Base-by-base conservation (phyloP, 2,888 invertebrate species). In the Chirona hameri region DNA sequence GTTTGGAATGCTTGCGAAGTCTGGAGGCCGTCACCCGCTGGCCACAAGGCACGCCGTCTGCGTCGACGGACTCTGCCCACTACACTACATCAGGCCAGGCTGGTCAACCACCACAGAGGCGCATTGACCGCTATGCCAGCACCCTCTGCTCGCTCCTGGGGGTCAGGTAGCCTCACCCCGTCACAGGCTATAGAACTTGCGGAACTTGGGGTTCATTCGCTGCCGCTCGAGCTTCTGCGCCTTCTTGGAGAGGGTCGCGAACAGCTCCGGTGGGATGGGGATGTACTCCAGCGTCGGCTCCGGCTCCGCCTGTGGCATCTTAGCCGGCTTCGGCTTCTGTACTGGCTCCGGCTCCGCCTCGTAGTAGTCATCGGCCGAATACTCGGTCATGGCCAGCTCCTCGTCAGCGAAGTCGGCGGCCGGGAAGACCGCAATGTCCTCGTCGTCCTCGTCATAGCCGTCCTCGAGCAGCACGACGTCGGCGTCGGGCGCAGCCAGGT, bases 121-220 rank as follows among this genome's bases (percentile, higher is more conserved):
- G 12, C n/a, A n/a, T n/a, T n/a, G n/a, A n/a, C n/a, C n/a, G n/a
- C 48, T 12, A 48, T 12, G 48, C 48, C 12, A 48, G 12, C 48
- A 10, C 12, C 12, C 12, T 48, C 7, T 48, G 9, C 9, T 7
- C 12, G 9, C 12, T 48, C 48, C 48, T 48, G 48, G 48, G 7
- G 48, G 12, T 48, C 48, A 48, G 48, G 48, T 48, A 7, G 7
- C 9, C n/a, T 12, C 48, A 12, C 48, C 9, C 7, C 57, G 27
- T 39, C 39, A 76, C 76, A 76, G 76, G 18, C 39, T 76, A 29
- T 76, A 76, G 76, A 31, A 29, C 39, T 76, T 76, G 24, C 76
- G 31, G 39, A 76, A 76, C 39, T 76, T 76, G 18, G 76, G 76
- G 39, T 76, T 76, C 76, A 76, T 39, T 12, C 76, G 29, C 76